These are phyloP conservation scores for Steatornis caripensis DNA, from an alignment of 2,113 vertebrate genomes.

Conservation along the genomic window DNA sequence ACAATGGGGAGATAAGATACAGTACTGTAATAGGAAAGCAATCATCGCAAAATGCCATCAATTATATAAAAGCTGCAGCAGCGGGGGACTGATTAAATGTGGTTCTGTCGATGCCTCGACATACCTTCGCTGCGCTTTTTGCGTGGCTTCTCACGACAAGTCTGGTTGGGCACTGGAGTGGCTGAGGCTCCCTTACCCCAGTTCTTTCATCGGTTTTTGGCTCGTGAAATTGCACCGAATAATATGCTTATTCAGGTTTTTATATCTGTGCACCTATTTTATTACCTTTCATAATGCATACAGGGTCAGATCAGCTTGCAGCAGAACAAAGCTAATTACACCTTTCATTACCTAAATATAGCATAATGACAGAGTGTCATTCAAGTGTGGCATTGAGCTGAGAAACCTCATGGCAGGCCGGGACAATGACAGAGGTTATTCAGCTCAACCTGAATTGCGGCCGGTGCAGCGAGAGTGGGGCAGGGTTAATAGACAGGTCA, in stretches of 20 bases:
- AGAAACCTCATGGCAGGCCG: conserved; percentile 71
- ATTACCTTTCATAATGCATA: conserved; percentile 75
- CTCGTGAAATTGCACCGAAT: conserved; percentile 58
- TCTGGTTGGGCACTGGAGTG: conserved; percentile 45
- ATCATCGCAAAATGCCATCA: conserved; percentile 72
- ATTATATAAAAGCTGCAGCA: conserved; percentile 63
- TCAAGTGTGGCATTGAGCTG: conserved; percentile 73
- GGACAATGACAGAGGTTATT: conserved; percentile 68
- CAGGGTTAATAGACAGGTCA: conserved; percentile 42
- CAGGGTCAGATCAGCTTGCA: conserved; percentile 69
- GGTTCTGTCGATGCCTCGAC: conserved; percentile 37
- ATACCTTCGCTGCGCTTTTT: conserved; percentile 1
- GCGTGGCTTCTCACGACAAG: neutral
- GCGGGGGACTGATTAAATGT: conserved; percentile 46
- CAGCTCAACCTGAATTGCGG: conserved; percentile 48
- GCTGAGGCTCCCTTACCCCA: conserved; percentile 32
- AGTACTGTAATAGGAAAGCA: conserved; percentile 68
- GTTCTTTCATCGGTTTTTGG: conserved; percentile 59
- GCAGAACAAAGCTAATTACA: conserved; percentile 82
- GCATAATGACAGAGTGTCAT: conserved; percentile 79
- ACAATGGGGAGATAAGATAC: conserved; percentile 60
- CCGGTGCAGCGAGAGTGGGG: neutral
- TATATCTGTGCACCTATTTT: conserved; percentile 75
- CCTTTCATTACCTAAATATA: conserved; percentile 78
- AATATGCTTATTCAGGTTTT: conserved; percentile 71